Conservation (phyloP, 2,113 vertebrate species). For the Dendropsophus ebraccatus region DNA sequence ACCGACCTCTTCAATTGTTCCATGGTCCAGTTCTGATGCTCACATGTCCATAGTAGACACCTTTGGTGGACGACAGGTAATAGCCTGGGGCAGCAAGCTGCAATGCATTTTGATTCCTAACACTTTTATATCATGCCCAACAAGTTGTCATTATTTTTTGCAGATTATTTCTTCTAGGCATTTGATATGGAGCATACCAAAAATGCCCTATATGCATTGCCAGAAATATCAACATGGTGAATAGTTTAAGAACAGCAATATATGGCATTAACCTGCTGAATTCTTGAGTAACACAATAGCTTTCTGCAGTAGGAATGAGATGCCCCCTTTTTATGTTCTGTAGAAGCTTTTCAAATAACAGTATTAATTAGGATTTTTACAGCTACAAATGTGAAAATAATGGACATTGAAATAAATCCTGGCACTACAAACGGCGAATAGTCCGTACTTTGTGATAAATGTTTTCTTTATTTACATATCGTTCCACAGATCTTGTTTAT, state of each 20-base stretch:
- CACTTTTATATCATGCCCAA: too few species aligned
- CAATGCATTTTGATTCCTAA: too few species aligned
- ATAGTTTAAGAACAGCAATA: not conserved
- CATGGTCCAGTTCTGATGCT: too few species aligned
- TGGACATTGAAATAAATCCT: not conserved
- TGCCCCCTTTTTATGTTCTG: not conserved
- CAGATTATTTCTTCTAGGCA: too few species aligned
- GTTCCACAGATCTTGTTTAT: slow-evolving; percentile 17
- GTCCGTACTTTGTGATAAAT: not conserved
- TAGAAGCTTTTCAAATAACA: not conserved
- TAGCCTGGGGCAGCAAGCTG: too few species aligned
- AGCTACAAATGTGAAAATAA: slow-evolving; percentile 3
- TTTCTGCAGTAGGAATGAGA: not conserved
- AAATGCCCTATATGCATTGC: too few species aligned
- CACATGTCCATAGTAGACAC: too few species aligned
- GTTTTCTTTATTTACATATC: slow-evolving; percentile 12
- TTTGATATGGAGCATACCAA: too few species aligned
- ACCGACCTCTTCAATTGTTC: too few species aligned
- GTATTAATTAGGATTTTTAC: slow-evolving; percentile 2
- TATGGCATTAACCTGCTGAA: not conserved
- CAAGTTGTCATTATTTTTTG: too few species aligned
- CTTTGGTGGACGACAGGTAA: too few species aligned
- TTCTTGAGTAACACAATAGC: not conserved
- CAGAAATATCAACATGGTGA: too few species aligned
- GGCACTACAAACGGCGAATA: not conserved